Evolutionary conservation across 2,888 invertebrate species (phyloP).

Genomic region (Urechis unicinctus): DNA sequence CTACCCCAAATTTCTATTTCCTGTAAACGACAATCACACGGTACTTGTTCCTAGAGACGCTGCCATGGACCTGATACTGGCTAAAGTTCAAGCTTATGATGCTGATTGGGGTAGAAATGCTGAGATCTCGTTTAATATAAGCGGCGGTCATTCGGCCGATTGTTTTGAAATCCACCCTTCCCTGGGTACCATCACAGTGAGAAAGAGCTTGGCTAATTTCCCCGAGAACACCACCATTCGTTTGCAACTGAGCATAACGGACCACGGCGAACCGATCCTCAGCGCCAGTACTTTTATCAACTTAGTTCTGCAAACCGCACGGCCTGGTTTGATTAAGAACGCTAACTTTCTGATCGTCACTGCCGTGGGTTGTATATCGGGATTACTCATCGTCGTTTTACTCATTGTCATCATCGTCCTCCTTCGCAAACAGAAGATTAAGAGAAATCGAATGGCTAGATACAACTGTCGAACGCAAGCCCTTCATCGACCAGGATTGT

Average conservation of each 20-base stretch:
- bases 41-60: background rate
- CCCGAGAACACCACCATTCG: conserved; percentile 1
- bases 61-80: background rate
- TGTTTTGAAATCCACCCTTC: conserved; percentile 89
- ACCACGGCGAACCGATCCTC: background rate
- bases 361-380: conserved; percentile 5
- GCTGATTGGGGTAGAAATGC: conserved; percentile 24
- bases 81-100: conserved; percentile 2
- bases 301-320: background rate
- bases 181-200: conserved; percentile 74
- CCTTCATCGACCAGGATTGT: background rate
- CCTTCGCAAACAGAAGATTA: conserved; percentile 4
- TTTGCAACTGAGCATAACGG: conserved; percentile 3
- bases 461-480: background rate
- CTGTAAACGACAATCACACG: conserved; percentile 9
- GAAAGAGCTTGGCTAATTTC: conserved; percentile 29
- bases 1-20: conserved; percentile 14
- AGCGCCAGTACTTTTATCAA: background rate
- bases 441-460: background rate
- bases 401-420: conserved; percentile 6
- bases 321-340: background rate
- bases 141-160: conserved; percentile 74
- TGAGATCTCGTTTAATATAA: conserved; percentile 56
- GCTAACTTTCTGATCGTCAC: conserved; percentile 3
- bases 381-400: conserved; percentile 6